These are phyloP conservation scores for Sebastes minor DNA, from an alignment of 2,797 vertebrate species.

Conservation along the genomic window DNA sequence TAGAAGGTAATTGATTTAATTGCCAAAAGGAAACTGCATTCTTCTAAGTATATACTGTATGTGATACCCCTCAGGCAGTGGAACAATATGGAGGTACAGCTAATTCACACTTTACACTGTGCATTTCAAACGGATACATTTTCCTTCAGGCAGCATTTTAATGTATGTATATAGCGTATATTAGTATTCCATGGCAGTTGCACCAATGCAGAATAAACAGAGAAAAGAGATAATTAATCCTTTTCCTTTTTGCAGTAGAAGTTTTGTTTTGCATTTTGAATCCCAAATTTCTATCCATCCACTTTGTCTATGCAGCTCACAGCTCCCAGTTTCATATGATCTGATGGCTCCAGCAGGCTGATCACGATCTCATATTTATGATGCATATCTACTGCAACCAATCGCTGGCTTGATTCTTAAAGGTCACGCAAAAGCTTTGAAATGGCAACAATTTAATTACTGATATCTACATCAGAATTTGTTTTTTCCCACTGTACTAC, in stretches of 20 bases:
- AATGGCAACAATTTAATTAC: background rate
- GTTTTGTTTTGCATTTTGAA: background rate
- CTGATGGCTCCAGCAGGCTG: constrained; percentile 21
- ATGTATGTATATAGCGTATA: background rate
- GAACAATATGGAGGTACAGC: background rate
- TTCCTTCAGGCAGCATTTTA: constrained; percentile 22
- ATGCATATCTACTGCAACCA: constrained; percentile 10
- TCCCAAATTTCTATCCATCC: background rate
- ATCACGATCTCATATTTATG: constrained; percentile 31
- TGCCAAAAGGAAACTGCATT: background rate
- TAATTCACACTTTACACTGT: background rate
- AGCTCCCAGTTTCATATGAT: background rate
- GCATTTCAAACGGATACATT: background rate
- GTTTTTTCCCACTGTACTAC: too few species aligned
- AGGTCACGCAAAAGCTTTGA: background rate
- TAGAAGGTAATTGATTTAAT: background rate
- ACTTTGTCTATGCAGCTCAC: background rate
- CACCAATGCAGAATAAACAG: background rate
- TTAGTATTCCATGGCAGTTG: constrained; percentile 1
- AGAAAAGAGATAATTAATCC: constrained; percentile 4
- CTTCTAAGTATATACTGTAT: background rate
- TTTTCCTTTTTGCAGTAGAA: background rate
- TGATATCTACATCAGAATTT: background rate
- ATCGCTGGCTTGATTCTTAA: constrained; percentile 6
- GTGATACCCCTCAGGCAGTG: background rate